These are phyloP conservation scores for Hirtodrosophila confusa DNA, from an alignment of 2,888 invertebrate genomes.

Conservation along the genomic window DNA sequence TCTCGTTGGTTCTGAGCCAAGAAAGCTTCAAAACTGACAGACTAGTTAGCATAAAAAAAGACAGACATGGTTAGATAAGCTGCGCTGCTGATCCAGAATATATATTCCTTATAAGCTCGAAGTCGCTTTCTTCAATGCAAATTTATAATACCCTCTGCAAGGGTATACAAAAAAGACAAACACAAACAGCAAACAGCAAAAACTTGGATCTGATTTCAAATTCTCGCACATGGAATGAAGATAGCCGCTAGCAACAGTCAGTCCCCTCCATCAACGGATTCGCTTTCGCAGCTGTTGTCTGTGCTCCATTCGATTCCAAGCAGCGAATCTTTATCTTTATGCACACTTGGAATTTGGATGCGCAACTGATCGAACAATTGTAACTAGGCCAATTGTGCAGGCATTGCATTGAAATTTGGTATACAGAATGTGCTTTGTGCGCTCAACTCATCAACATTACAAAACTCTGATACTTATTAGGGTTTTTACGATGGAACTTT, in stretches of 20 bases:
- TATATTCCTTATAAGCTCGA: too few relatives aligned
- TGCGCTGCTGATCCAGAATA: too few relatives aligned
- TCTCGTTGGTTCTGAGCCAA: too few relatives aligned
- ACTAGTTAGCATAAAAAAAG: too few relatives aligned
- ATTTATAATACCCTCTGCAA: too few relatives aligned
- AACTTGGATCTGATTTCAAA: conserved; percentile 46
- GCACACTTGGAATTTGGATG: conserved; percentile 21
- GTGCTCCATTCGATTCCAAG: too few relatives aligned
- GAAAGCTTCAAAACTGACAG: too few relatives aligned
- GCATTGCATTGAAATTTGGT: conserved; percentile 23
- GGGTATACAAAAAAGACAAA: background rate
- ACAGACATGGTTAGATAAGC: too few relatives aligned
- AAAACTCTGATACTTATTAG: background rate
- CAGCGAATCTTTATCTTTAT: conserved; percentile 2
- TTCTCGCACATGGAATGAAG: conserved; percentile 48
- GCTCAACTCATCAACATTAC: background rate
- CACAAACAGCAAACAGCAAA: conserved; percentile 7
- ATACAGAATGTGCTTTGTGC: conserved; percentile 3
- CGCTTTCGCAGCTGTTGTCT: conserved; percentile 41
- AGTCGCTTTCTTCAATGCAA: too few relatives aligned
- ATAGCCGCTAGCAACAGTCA: conserved; percentile 36
- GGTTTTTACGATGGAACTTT: too few relatives aligned
- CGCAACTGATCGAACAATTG: conserved; percentile 12
- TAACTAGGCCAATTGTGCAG: conserved; percentile 39
- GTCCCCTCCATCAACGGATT: conserved; percentile 17